phyloP scores from a whole-genome alignment of 2,888 invertebrate species.

The Ferrisia virgata region DNA sequence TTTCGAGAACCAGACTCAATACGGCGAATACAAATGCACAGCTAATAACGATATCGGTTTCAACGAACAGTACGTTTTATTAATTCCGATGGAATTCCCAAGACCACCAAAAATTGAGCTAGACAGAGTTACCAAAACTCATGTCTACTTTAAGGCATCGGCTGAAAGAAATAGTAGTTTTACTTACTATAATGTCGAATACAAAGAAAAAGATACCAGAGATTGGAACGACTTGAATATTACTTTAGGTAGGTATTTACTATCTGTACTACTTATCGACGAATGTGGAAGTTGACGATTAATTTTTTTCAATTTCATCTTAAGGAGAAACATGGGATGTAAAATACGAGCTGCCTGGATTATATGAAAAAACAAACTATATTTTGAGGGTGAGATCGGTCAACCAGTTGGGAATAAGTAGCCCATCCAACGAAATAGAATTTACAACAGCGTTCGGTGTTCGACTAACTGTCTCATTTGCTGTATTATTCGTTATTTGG shows the following conservation, averaged over 20 bases:
- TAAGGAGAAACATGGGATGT: neutral
- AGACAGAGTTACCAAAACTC: neutral
- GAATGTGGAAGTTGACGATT: no score
- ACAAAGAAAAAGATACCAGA: neutral
- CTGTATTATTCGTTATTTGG: neutral
- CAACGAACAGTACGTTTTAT: neutral
- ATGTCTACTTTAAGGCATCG: neutral
- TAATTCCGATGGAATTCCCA: neutral
- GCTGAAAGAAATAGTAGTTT: neutral
- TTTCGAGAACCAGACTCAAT: neutral
- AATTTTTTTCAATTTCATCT: neutral
- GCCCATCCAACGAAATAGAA: neutral
- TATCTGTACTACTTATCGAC: no score
- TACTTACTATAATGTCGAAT: slow-evolving; percentile 1
- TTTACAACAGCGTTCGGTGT: neutral
- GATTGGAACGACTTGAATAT: neutral
- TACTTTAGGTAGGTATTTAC: neutral
- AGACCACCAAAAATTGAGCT: neutral
- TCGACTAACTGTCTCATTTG: neutral
- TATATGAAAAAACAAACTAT: neutral
- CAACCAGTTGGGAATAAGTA: neutral
- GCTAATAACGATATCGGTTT: neutral
- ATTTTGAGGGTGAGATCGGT: slow-evolving; percentile 1
- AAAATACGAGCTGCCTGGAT: neutral
- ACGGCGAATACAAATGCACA: neutral